These are phyloP conservation scores for Dromococcyx pavoninus DNA, from an alignment of 2,797 vertebrate species.

Conservation along the genomic window DNA sequence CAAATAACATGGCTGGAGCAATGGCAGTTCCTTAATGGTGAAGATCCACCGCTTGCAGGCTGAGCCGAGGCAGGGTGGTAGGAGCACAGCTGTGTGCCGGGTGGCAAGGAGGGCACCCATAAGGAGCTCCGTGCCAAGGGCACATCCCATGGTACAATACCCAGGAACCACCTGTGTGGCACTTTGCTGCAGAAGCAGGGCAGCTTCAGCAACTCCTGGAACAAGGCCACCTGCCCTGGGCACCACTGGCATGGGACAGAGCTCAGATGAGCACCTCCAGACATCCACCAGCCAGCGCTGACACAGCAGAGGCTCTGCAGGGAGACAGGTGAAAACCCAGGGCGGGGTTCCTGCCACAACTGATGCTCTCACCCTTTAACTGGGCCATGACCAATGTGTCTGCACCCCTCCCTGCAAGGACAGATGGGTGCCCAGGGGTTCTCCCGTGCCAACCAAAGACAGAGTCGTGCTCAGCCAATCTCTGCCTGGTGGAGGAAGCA, in stretches of 20 bases:
- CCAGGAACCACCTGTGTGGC: rapidly evolving
- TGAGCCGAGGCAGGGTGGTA: neutral
- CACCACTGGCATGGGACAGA: too few relatives aligned
- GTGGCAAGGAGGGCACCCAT: neutral
- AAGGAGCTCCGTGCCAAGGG: rapidly evolving
- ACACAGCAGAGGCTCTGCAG: neutral
- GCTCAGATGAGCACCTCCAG: neutral
- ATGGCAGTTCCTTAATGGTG: rapidly evolving
- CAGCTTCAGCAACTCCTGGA: neutral
- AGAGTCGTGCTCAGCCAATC: neutral
- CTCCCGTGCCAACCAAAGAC: rapidly evolving
- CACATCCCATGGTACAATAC: neutral
- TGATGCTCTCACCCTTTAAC: neutral
- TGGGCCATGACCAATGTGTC: rapidly evolving
- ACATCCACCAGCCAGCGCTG: neutral
- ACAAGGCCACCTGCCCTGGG: neutral
- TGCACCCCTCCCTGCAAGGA: neutral
- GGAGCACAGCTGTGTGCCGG: neutral
- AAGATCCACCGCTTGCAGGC: neutral
- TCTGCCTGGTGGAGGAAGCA: neutral
- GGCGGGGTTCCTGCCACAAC: neutral
- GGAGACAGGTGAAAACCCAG: neutral
- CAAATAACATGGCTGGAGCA: neutral
- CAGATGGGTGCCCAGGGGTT: rapidly evolving
- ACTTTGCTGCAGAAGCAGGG: too few relatives aligned